Evolutionary conservation across 1,140 invertebrate genomes (phyloP).

Genomic region (Batillaria attramentaria): DNA sequence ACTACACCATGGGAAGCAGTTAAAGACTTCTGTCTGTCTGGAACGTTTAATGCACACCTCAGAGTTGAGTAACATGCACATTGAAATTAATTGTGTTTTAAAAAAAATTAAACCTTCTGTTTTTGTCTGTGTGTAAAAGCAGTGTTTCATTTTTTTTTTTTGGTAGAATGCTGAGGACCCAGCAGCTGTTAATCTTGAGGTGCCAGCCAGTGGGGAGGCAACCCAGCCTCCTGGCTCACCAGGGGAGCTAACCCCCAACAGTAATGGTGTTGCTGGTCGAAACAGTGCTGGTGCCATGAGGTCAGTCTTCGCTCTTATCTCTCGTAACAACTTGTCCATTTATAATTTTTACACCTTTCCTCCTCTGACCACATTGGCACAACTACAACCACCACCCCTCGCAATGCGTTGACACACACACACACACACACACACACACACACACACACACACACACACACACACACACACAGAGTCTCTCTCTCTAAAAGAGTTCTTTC

Average conservation of each 20-base stretch:
- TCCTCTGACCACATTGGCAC: neutral
- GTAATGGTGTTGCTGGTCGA: neutral
- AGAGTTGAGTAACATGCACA: neutral
- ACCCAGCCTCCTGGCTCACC: neutral
- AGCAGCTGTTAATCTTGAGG: neutral
- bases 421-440: neutral
- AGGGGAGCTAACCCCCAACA: slow-evolving; percentile 13
- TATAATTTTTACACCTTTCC: too few relatives aligned
- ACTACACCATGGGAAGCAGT: neutral
- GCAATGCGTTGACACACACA: neutral
- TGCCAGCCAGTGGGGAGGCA: neutral
- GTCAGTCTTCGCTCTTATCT: neutral
- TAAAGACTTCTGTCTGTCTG: neutral
- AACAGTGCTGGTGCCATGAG: neutral
- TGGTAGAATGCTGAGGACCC: slow-evolving; percentile 2
- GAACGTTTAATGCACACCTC: neutral
- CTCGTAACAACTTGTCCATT: too few relatives aligned
- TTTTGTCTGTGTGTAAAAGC: neutral
- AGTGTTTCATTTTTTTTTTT: neutral
- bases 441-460: too few relatives aligned
- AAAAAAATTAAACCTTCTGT: neutral
- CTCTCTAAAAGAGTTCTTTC: too few relatives aligned
- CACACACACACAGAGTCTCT: too few relatives aligned
- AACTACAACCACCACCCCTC: neutral
- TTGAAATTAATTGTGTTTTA: neutral